Base-by-base conservation (phyloP, 2,888 invertebrate genomes). In the Marasmarcha lunaedactyla region DNA sequence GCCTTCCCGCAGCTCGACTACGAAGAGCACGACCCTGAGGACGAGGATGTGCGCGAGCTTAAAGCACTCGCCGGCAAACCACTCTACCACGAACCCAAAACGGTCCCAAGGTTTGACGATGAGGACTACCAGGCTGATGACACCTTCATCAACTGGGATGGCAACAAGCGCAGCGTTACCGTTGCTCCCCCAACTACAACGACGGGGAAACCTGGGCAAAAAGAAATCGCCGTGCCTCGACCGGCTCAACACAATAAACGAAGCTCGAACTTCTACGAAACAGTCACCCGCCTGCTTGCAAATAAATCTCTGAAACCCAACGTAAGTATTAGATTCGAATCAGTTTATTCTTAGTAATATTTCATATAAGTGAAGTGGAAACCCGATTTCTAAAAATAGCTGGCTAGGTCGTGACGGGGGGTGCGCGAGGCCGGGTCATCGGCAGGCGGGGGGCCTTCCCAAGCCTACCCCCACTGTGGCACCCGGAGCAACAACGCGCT, bases 41-140 rank as follows among this genome's bases (percentile, higher is more conserved):
- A 90, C 50, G 88, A 89, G 62, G 88, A 89, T 43, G 89, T 88
- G 1, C 73, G 85, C 42, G 88, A 89, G 54, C 59, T 90, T 39
- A 89, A 89, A 58, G 87, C 87, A 37, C 60, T 90, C 43, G 86
- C 87, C 1, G 84, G 79, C 27, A 83, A 86, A 50, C 81, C 84
- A 25, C 50, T 79, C n/a, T 81, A 83, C 47, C 78, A 79, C 45
- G 73, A 63, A n/a, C 76, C 83, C 0, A 78, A 83, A 54, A 81
- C 79, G 2, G 74, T 63, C 14, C 76, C 79, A 11, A 64, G 58
- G 41, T 60, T 66, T 42, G 73, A 78, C n/a, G 78, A 83, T 11
- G 73, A 78, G n/a, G 81, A 84, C 42, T 76, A 77, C 40, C 62
- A 70, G 1, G 59, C 77, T 14, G 85, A 85, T 45, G 86, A 86